phyloP scores from a whole-genome alignment of 1,140 invertebrate species.

The Drosophila navojoa region DNA sequence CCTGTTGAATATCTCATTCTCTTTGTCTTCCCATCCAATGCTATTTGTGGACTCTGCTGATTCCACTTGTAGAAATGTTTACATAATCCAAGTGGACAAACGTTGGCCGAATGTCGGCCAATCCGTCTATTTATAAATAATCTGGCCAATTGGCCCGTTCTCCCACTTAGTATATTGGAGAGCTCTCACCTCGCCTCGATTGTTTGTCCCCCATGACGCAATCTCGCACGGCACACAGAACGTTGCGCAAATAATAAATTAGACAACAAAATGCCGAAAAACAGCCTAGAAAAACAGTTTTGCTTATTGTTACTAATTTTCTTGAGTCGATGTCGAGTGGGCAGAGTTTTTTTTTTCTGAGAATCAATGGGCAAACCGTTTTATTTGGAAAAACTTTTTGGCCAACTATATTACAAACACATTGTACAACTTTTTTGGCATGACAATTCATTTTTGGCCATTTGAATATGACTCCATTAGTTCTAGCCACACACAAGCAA shows the following conservation, averaged over 20 bases:
- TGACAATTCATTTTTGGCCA: constrained; percentile 67
- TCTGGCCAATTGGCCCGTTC: constrained; percentile 41
- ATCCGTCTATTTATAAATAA: constrained; percentile 66
- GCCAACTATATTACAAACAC: constrained; percentile 21
- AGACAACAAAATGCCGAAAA: constrained; percentile 60
- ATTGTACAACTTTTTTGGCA: constrained; percentile 67
- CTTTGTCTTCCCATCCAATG: not conserved
- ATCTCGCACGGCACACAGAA: constrained; percentile 27
- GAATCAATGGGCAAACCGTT: constrained; percentile 16
- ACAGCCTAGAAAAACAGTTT: constrained; percentile 61
- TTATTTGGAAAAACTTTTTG: constrained; percentile 59
- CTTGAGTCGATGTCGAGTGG: constrained; percentile 62
- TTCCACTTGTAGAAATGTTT: constrained; percentile 4
- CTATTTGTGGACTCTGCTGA: not conserved
- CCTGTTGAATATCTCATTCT: not conserved
- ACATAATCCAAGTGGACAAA: constrained; percentile 19
- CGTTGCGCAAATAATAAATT: constrained; percentile 76
- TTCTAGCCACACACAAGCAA: constrained; percentile 1
- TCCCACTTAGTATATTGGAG: constrained; percentile 25
- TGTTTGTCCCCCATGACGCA: constrained; percentile 60
- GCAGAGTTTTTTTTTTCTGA: constrained; percentile 20
- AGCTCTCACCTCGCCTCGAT: constrained; percentile 54
- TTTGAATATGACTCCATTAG: constrained; percentile 60
- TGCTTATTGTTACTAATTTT: constrained; percentile 31
- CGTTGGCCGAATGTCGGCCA: constrained; percentile 57